Conservation (phyloP, 2,888 invertebrate species). For the Frankliniella intonsa region DNA sequence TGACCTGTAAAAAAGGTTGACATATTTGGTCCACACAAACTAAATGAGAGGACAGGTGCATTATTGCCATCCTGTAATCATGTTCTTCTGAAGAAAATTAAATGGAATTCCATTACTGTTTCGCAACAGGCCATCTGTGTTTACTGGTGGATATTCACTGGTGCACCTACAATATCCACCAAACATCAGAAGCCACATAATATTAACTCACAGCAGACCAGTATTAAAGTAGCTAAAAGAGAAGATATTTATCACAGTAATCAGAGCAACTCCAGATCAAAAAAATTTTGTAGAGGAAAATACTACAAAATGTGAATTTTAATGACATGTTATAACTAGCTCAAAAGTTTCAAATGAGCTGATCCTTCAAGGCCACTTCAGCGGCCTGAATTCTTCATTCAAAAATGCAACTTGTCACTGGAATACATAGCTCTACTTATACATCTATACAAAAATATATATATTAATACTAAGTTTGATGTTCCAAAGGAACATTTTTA, state of each 20-base stretch:
- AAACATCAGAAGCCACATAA: not conserved
- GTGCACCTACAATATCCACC: not conserved
- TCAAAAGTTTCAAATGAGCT: not conserved
- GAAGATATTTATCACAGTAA: constrained; percentile 11
- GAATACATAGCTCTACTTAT: constrained; percentile 10
- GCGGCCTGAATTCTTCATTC: not conserved
- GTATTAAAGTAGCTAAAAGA: not conserved
- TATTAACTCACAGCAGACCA: not conserved
- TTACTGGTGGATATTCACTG: too few relatives aligned
- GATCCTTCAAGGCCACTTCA: not conserved
- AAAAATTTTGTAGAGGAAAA: not conserved
- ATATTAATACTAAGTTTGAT: constrained; percentile 1
- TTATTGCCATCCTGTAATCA: too few relatives aligned
- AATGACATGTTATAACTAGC: not conserved
- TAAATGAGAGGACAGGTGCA: too few relatives aligned
- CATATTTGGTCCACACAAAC: too few relatives aligned
- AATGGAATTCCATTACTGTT: too few relatives aligned
- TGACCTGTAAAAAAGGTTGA: too few relatives aligned
- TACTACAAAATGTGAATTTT: not conserved
- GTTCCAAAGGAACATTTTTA: not conserved
- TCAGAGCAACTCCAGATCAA: constrained; percentile 12
- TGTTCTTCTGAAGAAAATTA: too few relatives aligned
- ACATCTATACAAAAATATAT: constrained; percentile 19
- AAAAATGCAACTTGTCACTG: constrained; percentile 7
- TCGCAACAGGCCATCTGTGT: too few relatives aligned